Evolutionary conservation across 2,888 invertebrate species (phyloP), one percentile per base, ranked within the genome.

Genomic region (Asteroscopus sphinx): DNA sequence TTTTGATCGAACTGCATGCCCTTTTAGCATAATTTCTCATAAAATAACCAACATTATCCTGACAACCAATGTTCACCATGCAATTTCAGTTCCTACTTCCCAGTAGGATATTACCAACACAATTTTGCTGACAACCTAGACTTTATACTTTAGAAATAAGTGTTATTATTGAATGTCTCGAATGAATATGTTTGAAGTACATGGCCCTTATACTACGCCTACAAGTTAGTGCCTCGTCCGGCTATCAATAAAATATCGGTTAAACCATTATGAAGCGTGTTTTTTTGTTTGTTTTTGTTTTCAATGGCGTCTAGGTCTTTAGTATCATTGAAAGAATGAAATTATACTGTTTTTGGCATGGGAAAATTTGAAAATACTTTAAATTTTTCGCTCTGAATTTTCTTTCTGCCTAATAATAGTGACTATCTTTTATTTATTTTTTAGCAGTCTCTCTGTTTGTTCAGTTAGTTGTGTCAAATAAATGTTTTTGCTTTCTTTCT

Each of bases 81-180:
- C 49, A 51, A 72, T 62, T 56, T 40, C 16, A 77, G 68, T 70
- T 78, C 68, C 73, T 70, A 42, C 76, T 72, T 69, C 80, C 73
- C 73, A 77, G 67, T 64, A 26, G 40, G 28, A 51, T 37, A 33
- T 44, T 46, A 58, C 66, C 41, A 52, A 48, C 21, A 36, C 39
- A 30, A 49, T 8, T 36, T 44, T 57, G 57, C 59, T 9, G 26
- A 17, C 26, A 28, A 12, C 16, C 8, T 26, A n/a, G 11, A 17
- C 36, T 45, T 57, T 72, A 53, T 51, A 7, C 0, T 12, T 1
- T 15, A 12, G 1, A 0, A 1, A 7, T 45, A 62, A 53, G 28
- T 36, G n/a, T 35, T 13, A 60, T 32, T 45, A 21, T 61, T 33
- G 39, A 28, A 6, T 51, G 37, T 1, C 9, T 1, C 33, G 15